Evolutionary conservation across 2,888 invertebrate genomes (phyloP).

Genomic region (Protodeltote pygarga): DNA sequence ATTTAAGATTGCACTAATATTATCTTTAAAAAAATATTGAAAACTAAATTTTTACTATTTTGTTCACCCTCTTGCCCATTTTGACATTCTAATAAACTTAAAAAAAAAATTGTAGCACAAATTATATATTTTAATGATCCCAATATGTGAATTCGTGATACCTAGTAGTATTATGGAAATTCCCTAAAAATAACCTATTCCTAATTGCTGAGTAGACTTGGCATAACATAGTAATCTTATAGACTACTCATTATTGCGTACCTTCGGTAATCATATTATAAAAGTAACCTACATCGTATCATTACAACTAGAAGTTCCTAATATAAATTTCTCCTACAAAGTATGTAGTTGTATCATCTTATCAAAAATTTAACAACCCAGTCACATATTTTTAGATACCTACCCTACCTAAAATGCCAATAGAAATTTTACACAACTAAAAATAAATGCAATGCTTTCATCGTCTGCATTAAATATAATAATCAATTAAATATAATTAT

Average conservation of each 20-base stretch:
- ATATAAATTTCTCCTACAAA: slow-evolving; percentile 5
- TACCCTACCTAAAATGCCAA: slow-evolving; percentile 34
- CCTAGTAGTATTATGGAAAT: slow-evolving; percentile 25
- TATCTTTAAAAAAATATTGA: too few relatives aligned
- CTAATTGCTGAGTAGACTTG: neutral
- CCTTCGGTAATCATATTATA: slow-evolving; percentile 5
- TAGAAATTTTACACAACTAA: slow-evolving; percentile 17
- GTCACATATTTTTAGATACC: slow-evolving; percentile 12
- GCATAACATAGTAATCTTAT: neutral
- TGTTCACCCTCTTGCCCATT: too few relatives aligned
- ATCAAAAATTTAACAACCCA: slow-evolving; percentile 10
- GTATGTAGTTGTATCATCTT: neutral
- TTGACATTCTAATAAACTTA: neutral
- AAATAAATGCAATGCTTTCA: slow-evolving; percentile 41
- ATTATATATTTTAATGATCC: too few relatives aligned
- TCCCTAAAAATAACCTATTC: slow-evolving; percentile 10
- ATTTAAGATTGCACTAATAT: too few relatives aligned
- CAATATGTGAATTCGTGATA: too few relatives aligned
- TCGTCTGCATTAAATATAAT: slow-evolving; percentile 31
- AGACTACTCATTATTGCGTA: slow-evolving; percentile 21
- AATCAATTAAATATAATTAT: slow-evolving; percentile 10
- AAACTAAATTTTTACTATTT: too few relatives aligned
- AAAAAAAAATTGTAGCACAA: neutral
- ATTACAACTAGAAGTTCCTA: slow-evolving; percentile 5
- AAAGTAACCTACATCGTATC: neutral